A percentile compares a stretch with the other conserved stretches of the same genome.
Conservation (phyloP, 2,888 invertebrate species). For the Allophyes oxyacanthae region DNA sequence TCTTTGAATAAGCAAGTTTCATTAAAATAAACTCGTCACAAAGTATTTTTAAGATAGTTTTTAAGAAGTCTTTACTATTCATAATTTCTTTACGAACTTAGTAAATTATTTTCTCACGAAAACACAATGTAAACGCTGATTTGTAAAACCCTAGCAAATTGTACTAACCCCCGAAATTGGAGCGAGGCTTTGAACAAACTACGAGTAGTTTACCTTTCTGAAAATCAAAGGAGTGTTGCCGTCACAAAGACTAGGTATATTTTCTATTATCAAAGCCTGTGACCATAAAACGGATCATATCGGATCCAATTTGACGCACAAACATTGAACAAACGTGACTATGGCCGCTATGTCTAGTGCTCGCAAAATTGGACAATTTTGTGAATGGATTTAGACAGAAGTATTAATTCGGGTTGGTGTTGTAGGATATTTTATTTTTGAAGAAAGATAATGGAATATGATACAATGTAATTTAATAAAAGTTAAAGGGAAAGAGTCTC, state of each 20-base stretch:
- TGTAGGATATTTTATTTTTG: too few species aligned
- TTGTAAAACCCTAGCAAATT: constrained; percentile 41
- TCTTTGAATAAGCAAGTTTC: too few species aligned
- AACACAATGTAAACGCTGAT: constrained; percentile 16
- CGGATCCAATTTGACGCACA: constrained; percentile 53
- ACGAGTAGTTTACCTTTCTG: constrained; percentile 38
- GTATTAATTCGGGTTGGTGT: too few species aligned
- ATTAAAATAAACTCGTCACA: neutral
- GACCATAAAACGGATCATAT: constrained; percentile 53
- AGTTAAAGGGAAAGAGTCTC: too few species aligned
- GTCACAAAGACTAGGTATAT: constrained; percentile 43
- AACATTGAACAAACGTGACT: constrained; percentile 56
- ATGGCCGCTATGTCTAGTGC: constrained; percentile 33
- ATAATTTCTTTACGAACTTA: too few species aligned
- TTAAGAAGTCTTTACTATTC: too few species aligned
- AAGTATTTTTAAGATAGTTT: neutral
- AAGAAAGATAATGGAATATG: too few species aligned
- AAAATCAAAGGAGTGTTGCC: constrained; percentile 39
- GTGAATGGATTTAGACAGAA: constrained; percentile 13
- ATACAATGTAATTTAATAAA: too few species aligned
- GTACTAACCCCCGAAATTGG: constrained; percentile 46
- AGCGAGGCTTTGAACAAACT: constrained; percentile 37
- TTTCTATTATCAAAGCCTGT: constrained; percentile 45
- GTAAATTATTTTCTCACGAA: too few species aligned
- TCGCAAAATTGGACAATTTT: constrained; percentile 35